Evolutionary conservation across 2,113 vertebrate genomes (phyloP), one percentile per base, ranked within the genome.

Genomic region (Ceyx melanurus): DNA sequence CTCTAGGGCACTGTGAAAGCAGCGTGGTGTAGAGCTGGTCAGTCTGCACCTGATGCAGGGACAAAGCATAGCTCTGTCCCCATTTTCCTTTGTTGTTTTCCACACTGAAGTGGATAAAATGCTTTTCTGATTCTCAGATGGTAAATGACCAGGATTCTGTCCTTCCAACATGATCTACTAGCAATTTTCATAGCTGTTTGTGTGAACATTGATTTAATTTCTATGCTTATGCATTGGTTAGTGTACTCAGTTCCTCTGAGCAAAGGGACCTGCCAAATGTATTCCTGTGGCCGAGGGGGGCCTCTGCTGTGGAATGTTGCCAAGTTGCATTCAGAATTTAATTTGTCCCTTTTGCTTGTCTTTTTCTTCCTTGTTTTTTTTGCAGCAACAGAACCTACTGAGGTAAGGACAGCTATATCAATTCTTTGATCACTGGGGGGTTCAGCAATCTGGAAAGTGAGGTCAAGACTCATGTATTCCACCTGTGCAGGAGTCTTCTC

Each of bases 311-410:
- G 86, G 35, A 71, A n/a, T 20, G 3, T 5, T 21, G 5, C 31
- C 61, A 71, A 77, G 22, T 13, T 89, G 60, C 48, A 80, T 85
- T 85, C 79, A 77, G 56, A 82, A 62, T 77, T 60, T 95, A 70
- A 96, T 73, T 48, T 60, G 2, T 3, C 9, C 8, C 2, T 94
- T 77, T 65, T 68, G 1, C 10, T 81, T 94, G 5, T 82, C 6
- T 86, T 68, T 79, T 82, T 84, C 75, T 78, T 60, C 28, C 35
- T 91, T 70, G 26, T 13, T 54, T 66, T 66, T 37, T 82, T 85
- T 66, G 28, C 79, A 95, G 94, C 94, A 77, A 71, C 82, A 94
- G 94, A 94, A 77, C 72, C 88, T 81, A 90, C 88, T 75, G 90
- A 96, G 96, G 92, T 96, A 93, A 94, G 94, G 17, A 72, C 60